Evolutionary conservation across 2,888 invertebrate species (phyloP).

Genomic region (Iselma pallidipennis): DNA sequence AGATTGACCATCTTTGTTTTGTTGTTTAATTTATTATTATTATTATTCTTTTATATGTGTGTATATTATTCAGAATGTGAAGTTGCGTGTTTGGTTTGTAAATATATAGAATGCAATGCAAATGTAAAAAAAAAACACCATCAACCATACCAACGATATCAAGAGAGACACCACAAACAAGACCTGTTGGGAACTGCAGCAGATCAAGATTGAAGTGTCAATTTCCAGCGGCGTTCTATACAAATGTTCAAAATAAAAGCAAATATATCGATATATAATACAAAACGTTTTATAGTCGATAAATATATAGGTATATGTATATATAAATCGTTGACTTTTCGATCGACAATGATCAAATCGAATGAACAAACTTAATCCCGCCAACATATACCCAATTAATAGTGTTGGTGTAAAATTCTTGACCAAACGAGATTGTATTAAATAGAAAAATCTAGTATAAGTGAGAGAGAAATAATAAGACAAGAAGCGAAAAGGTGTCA

Average conservation of each 20-base stretch:
- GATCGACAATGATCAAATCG: background rate
- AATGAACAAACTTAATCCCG: slow-evolving; percentile 13
- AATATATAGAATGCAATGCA: background rate
- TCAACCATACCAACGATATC: no score
- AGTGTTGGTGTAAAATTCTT: no score
- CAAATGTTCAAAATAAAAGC: slow-evolving; percentile 40
- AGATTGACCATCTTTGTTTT: background rate
- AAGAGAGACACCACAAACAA: background rate
- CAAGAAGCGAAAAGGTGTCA: background rate
- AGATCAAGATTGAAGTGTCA: slow-evolving; percentile 39
- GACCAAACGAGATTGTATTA: no score
- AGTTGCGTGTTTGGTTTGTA: background rate
- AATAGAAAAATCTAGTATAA: slow-evolving; percentile 32
- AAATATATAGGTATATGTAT: no score
- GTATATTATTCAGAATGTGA: background rate
- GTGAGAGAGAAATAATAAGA: slow-evolving; percentile 21
- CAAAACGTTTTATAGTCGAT: background rate
- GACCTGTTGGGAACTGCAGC: slow-evolving; percentile 34
- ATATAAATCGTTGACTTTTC: no score
- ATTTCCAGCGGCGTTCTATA: slow-evolving; percentile 37
- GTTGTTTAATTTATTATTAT: background rate
- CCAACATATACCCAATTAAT: slow-evolving; percentile 31
- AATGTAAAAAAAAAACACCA: background rate
- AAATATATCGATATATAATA: slow-evolving; percentile 28
- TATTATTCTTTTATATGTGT: background rate